Conservation (phyloP, 2,113 vertebrate genomes). For the Alethe castanea region DNA sequence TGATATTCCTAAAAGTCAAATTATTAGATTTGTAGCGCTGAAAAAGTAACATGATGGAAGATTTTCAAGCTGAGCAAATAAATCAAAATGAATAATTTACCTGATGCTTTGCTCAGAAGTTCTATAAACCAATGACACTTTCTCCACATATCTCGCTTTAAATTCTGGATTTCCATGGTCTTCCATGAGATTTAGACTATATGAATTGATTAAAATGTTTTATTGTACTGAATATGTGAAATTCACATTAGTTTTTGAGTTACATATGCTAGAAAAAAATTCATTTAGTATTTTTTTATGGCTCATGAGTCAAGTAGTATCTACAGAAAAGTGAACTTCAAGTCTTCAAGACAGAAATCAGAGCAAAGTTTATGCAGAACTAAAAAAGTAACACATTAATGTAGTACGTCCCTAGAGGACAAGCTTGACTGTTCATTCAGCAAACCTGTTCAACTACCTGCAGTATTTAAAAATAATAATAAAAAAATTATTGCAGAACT, state of each 20-base stretch:
- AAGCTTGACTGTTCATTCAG: constrained; percentile 14
- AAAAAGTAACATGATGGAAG: not conserved
- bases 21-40: constrained; percentile 34
- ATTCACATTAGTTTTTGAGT: not conserved
- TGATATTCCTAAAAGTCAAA: not conserved
- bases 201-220: not conserved
- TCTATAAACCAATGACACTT: not conserved
- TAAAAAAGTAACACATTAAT: not conserved
- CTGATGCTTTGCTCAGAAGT: not conserved
- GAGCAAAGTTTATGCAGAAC: not conserved
- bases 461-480: not conserved
- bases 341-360: not conserved
- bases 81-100: not conserved
- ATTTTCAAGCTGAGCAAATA: not conserved
- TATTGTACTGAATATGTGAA: not conserved
- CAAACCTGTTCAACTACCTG: not conserved
- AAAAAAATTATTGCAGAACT: not conserved
- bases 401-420: not conserved
- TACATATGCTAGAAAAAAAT: not conserved
- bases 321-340: not conserved
- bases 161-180: not conserved
- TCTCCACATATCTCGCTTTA: not conserved
- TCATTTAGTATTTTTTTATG: not conserved
- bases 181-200: not conserved
- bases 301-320: not conserved